Evolutionary conservation across 2,888 invertebrate species (phyloP), one percentile per base, ranked within the genome.

Genomic region (Cactoblastis cactorum): DNA sequence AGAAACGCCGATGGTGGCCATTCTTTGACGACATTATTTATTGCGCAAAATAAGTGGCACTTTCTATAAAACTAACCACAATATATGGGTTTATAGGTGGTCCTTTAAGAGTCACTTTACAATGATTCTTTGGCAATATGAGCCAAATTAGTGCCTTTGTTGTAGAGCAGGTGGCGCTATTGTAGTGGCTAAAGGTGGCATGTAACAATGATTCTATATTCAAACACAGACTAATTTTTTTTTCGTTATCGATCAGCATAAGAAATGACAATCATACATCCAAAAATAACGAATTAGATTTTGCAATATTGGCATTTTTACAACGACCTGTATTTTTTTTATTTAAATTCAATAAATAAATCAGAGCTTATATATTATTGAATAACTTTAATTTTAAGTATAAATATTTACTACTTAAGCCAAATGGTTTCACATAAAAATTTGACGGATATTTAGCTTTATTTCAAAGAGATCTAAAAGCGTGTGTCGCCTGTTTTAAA

Each of bases 11-110:
- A 18, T n/a, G 39, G 39, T 39, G 22, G 39, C 22, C 12, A 39
- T 39, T 39, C 39, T 39, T 19, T 22, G 4, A 6, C 22, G 12
- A 12, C 22, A 22, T 28, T n/a, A 43, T 43, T 43, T 43, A 43
- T 43, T 32, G 43, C 43, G 28, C 43, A 43, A 43, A 43, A 43
- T 41, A 18, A 41, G 28, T 43, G 43, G 28, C 43, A 43, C 15
- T 28, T 15, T 43, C 43, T 28, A 33, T 49, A 17, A 9, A 39
- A 41, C 39, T 32, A 47, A 50, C 54, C 54, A 54, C 52, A 56
- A 56, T 51, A 41, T 56, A 46, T 56, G 54, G 49, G 49, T 48
- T 45, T 32, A 43, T 32, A 32, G 43, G 43, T 43, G 43, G 43
- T 43, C 43, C 11, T 43, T 17, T 1, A 24, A 32, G 15, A 28